A percentile compares a stretch with the other conserved stretches of the same genome.
Conservation (phyloP, 2,113 vertebrate genomes). For the Hippoglossus stenolepis region DNA sequence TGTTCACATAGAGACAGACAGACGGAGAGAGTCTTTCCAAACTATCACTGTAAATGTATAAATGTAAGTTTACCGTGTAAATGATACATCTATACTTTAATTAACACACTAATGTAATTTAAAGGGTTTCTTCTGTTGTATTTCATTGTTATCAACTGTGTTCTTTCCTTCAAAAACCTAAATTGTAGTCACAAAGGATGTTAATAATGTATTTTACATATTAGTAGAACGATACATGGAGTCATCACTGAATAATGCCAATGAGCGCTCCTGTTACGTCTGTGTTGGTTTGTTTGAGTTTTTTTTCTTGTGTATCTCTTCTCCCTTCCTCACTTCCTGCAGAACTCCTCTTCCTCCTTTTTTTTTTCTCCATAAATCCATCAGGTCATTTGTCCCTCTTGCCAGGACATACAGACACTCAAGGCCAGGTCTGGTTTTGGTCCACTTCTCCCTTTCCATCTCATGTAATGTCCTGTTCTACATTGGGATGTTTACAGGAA, state of each 20-base stretch:
- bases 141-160: too few species aligned
- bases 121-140: too few species aligned
- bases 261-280: conserved; percentile 4
- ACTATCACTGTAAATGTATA: too few species aligned
- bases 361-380: conserved; percentile 59
- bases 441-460: conserved; percentile 29
- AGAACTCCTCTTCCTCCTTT: conserved; percentile 21
- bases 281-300: conserved; percentile 9
- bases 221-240: neutral
- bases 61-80: too few species aligned
- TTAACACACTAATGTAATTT: too few species aligned
- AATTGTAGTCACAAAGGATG: too few species aligned
- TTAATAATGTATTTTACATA: neutral
- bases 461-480: conserved; percentile 40
- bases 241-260: neutral
- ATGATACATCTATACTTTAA: too few species aligned
- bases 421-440: conserved; percentile 62
- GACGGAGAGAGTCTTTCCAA: too few species aligned
- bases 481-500: conserved; percentile 68
- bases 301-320: conserved; percentile 13
- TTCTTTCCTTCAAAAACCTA: too few species aligned
- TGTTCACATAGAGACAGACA: too few species aligned
- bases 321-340: conserved; percentile 45
- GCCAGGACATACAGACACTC: conserved; percentile 66
- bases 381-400: conserved; percentile 56